Conservation (phyloP, 2,888 invertebrate species). For the Brachyopa scutellaris region DNA sequence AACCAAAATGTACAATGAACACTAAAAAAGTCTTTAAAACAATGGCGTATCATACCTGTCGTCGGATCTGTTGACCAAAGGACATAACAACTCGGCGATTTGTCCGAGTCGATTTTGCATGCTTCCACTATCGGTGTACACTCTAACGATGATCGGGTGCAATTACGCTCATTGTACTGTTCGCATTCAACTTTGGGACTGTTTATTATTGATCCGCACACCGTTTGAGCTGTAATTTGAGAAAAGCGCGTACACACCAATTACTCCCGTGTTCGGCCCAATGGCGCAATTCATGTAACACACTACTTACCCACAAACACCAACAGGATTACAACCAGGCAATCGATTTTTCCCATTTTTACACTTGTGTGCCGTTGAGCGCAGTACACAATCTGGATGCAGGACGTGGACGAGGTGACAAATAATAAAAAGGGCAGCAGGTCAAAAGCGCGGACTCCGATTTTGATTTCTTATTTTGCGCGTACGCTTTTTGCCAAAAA, state of each 20-base stretch:
- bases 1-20: too few relatives aligned
- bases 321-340: slow-evolving; percentile 66
- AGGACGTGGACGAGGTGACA: slow-evolving; percentile 34
- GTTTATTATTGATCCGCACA: slow-evolving; percentile 68
- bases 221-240: slow-evolving; percentile 58
- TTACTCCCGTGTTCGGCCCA: slow-evolving; percentile 33
- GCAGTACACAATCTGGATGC: slow-evolving; percentile 26
- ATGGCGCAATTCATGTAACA: slow-evolving; percentile 63
- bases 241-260: slow-evolving; percentile 31
- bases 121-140: slow-evolving; percentile 83
- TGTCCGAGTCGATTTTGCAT: slow-evolving; percentile 85
- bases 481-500: background rate
- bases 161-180: slow-evolving; percentile 78
- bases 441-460: slow-evolving; percentile 57
- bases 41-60: slow-evolving; percentile 85
- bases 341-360: slow-evolving; percentile 70
- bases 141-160: slow-evolving; percentile 83
- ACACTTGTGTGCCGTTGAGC: slow-evolving; percentile 2
- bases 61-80: slow-evolving; percentile 88
- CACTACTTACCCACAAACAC: slow-evolving; percentile 71
- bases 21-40: too few relatives aligned
- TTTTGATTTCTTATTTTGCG: background rate
- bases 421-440: slow-evolving; percentile 47
- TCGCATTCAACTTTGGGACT: slow-evolving; percentile 79
- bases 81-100: slow-evolving; percentile 91